Conservation (phyloP, 2,113 vertebrate species). For the Arenaria interpres region DNA sequence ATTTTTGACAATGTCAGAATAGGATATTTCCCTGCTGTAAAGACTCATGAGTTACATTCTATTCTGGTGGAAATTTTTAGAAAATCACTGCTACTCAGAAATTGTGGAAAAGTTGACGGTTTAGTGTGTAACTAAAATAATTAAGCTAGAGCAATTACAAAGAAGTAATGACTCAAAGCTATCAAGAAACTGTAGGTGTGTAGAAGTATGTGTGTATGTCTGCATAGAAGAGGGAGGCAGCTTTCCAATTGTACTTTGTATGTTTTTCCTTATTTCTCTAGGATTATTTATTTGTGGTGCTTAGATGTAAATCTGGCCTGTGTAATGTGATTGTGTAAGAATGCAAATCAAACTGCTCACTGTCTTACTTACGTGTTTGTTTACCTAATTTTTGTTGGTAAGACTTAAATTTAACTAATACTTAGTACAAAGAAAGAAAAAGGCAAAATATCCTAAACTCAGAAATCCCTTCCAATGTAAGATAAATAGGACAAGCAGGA, state of each 20-base stretch:
- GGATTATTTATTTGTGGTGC: background rate
- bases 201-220: background rate
- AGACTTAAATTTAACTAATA: background rate
- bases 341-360: background rate
- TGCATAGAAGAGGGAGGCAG: background rate
- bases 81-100: background rate
- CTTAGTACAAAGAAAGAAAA: background rate
- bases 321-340: background rate
- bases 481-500: background rate
- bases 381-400: background rate
- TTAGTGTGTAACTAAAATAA: background rate
- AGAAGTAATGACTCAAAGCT: background rate
- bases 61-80: background rate
- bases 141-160: background rate
- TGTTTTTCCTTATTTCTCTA: background rate
- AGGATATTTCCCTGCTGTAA: background rate
- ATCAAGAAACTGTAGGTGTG: background rate
- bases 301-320: background rate
- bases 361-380: background rate
- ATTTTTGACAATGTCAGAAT: conserved; percentile 12
- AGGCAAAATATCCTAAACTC: background rate
- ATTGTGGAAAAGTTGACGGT: background rate
- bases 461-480: background rate
- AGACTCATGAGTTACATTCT: background rate
- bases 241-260: background rate